phyloP scores from a whole-genome alignment of 2,113 vertebrate genomes.

The Misgurnus mizolepis region DNA sequence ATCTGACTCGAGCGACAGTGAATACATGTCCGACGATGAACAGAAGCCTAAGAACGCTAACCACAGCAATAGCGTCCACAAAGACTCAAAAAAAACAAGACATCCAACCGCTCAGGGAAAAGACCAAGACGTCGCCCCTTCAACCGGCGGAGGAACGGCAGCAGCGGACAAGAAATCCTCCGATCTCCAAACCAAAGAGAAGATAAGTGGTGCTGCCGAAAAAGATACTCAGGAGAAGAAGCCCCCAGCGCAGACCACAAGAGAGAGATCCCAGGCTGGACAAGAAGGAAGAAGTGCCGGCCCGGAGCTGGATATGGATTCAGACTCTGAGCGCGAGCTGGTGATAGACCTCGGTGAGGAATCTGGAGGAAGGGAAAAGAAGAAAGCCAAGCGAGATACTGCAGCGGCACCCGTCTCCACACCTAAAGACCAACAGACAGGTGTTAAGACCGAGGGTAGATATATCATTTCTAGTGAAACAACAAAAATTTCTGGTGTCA shows the following conservation, averaged over 20 bases:
- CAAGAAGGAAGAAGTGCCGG: conserved; percentile 82
- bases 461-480: background rate
- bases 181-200: conserved; percentile 78
- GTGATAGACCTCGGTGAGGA: conserved; percentile 97
- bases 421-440: conserved; percentile 76
- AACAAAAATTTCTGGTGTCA: no score
- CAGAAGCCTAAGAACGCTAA: conserved; percentile 86
- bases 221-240: conserved; percentile 84
- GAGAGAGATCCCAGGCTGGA: conserved; percentile 83
- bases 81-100: conserved; percentile 77
- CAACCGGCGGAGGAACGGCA: conserved; percentile 57
- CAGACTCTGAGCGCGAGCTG: conserved; percentile 95
- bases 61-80: conserved; percentile 82
- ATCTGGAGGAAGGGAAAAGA: conserved; percentile 84
- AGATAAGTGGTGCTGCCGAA: conserved; percentile 72
- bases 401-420: conserved; percentile 55
- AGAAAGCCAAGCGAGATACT: conserved; percentile 84
- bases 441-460: conserved; percentile 83
- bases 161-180: conserved; percentile 75
- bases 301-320: conserved; percentile 76
- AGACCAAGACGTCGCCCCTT: conserved; percentile 77
- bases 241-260: conserved; percentile 69
- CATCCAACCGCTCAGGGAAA: conserved; percentile 70
- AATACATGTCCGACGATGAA: conserved; percentile 89
- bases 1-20: conserved; percentile 92